Evolutionary conservation across 2,797 vertebrate species (phyloP).

Genomic region (Spinus pinus): DNA sequence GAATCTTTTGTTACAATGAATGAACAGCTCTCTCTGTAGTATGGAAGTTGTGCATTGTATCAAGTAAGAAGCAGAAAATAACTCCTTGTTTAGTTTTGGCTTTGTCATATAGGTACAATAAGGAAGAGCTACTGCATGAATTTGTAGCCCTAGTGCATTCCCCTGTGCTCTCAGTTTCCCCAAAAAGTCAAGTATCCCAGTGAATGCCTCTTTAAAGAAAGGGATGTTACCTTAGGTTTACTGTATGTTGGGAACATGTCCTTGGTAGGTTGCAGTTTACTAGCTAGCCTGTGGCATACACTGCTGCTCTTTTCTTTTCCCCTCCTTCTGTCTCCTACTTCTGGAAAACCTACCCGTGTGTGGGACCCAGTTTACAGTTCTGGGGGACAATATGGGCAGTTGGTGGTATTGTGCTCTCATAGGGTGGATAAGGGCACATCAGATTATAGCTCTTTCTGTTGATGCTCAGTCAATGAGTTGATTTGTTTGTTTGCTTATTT

Average conservation of each 20-base stretch:
- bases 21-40: neutral
- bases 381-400: neutral
- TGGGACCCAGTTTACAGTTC: neutral
- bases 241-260: rapidly evolving
- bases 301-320: neutral
- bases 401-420: neutral
- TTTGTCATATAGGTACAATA: neutral
- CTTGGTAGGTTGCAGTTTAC: neutral
- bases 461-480: neutral
- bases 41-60: neutral
- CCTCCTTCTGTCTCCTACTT: neutral
- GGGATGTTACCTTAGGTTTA: neutral
- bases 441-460: neutral
- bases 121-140: neutral
- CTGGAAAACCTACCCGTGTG: neutral
- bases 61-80: neutral
- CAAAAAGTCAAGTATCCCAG: neutral
- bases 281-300: neutral
- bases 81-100: neutral
- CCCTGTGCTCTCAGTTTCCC: neutral
- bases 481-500: neutral
- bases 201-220: neutral
- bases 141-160: neutral
- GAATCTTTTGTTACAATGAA: neutral
- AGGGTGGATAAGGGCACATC: neutral